Conservation (phyloP, 2,888 invertebrate genomes). For the Eupithecia vulgata region DNA sequence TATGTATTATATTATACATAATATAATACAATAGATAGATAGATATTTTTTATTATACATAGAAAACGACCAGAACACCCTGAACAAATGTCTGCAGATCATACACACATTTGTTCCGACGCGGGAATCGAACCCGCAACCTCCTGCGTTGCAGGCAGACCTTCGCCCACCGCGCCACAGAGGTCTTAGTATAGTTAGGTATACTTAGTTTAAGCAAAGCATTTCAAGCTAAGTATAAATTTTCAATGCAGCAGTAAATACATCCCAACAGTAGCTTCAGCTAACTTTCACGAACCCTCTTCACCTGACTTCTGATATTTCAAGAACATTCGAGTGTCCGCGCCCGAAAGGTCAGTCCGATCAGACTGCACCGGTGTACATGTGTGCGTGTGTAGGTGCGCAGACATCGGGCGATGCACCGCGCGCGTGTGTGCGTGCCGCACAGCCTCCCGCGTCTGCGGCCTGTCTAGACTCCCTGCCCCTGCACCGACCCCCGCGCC, state of each 20-base stretch:
- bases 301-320: not conserved
- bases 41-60: too few relatives aligned
- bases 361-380: conserved; percentile 48
- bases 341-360: conserved; percentile 62
- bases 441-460: conserved; percentile 83
- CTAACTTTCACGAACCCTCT: not conserved
- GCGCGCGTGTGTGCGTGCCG: conserved; percentile 64
- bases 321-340: conserved; percentile 28
- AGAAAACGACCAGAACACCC: too few relatives aligned
- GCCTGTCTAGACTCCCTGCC: conserved; percentile 79
- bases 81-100: too few relatives aligned
- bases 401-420: conserved; percentile 68
- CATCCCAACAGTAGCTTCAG: not conserved
- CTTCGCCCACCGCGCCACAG: too few relatives aligned
- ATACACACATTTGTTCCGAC: too few relatives aligned
- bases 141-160: too few relatives aligned
- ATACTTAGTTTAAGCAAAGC: too few relatives aligned
- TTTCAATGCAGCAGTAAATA: not conserved
- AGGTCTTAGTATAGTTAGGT: too few relatives aligned
- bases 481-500: conserved; percentile 50
- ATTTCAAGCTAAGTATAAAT: too few relatives aligned
- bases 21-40: too few relatives aligned
- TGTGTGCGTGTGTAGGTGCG: conserved; percentile 46
- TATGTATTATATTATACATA: too few relatives aligned
- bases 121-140: too few relatives aligned